Percentiles rank a stretch among this genome's conserved stretches.
phyloP scores from a whole-genome alignment of 1,140 invertebrate genomes.

The Ooceraea biroi region DNA sequence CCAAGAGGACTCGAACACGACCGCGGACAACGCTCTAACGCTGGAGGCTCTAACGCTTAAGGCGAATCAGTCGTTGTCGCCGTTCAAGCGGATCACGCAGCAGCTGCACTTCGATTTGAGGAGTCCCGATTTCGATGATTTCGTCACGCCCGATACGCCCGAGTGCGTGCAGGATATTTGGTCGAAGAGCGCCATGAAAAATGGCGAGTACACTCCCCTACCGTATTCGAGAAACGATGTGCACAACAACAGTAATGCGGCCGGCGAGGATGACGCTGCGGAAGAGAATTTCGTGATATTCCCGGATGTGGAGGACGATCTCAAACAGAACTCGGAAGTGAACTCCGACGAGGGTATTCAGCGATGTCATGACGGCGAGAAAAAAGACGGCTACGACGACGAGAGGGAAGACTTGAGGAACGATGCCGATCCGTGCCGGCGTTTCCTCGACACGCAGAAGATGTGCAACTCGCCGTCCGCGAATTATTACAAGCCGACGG shows the following conservation, averaged over 20 bases:
- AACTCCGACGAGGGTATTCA: conserved; percentile 19
- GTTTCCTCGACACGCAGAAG: conserved; percentile 90
- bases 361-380: conserved; percentile 64
- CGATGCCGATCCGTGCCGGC: conserved; percentile 81
- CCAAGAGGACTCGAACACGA: conserved; percentile 73
- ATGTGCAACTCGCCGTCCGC: conserved; percentile 93
- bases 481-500: conserved; percentile 93
- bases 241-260: background rate
- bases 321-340: conserved; percentile 69
- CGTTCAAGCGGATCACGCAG: conserved; percentile 92
- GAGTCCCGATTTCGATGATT: conserved; percentile 91
- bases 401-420: conserved; percentile 76
- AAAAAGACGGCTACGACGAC: conserved; percentile 70
- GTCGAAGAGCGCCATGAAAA: conserved; percentile 83
- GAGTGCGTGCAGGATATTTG: conserved; percentile 88
- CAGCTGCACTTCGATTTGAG: conserved; percentile 90
- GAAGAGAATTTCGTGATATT: conserved; percentile 85
- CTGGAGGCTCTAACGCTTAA: conserved; percentile 79
- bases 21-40: conserved; percentile 77
- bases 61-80: conserved; percentile 88
- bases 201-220: conserved; percentile 70
- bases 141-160: conserved; percentile 90
- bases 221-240: conserved; percentile 69
- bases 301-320: conserved; percentile 83
- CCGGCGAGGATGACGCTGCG: conserved; percentile 1